These are phyloP conservation scores for Myopa testacea DNA, from an alignment of 2,888 invertebrate genomes.

Conservation along the genomic window DNA sequence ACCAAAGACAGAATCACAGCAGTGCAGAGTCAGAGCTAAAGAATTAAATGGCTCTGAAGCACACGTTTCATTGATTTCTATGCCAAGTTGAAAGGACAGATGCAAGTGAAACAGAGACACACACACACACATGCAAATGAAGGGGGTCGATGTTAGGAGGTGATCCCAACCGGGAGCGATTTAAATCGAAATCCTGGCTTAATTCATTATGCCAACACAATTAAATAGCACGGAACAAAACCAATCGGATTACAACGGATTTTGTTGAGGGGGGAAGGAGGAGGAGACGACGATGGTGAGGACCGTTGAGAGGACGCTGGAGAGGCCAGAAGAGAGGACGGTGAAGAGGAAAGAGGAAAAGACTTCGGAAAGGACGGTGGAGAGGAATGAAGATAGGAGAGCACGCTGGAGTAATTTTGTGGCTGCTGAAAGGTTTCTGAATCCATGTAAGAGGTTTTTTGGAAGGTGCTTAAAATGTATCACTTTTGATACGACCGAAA, in stretches of 20 bases:
- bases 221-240: not conserved
- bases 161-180: too few species aligned
- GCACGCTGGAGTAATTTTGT: too few species aligned
- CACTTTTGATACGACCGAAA: not conserved
- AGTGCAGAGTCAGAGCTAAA: not conserved
- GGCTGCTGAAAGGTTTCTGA: too few species aligned
- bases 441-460: too few species aligned
- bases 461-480: not conserved
- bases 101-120: not conserved
- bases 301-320: not conserved
- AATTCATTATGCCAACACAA: not conserved
- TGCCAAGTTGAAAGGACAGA: not conserved
- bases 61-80: constrained; percentile 12
- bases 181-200: too few species aligned
- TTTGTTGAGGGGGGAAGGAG: not conserved
- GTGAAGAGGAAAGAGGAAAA: too few species aligned
- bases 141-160: too few species aligned
- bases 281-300: not conserved
- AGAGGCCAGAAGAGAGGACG: not conserved
- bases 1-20: too few species aligned
- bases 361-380: too few species aligned
- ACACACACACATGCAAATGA: too few species aligned
- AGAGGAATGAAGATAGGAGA: too few species aligned
- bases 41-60: not conserved
- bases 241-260: not conserved